A percentile compares a stretch with the other conserved stretches of the same genome.
These are phyloP conservation scores for Arizona elegans DNA, from an alignment of 2,113 vertebrate genomes.

Conservation along the genomic window DNA sequence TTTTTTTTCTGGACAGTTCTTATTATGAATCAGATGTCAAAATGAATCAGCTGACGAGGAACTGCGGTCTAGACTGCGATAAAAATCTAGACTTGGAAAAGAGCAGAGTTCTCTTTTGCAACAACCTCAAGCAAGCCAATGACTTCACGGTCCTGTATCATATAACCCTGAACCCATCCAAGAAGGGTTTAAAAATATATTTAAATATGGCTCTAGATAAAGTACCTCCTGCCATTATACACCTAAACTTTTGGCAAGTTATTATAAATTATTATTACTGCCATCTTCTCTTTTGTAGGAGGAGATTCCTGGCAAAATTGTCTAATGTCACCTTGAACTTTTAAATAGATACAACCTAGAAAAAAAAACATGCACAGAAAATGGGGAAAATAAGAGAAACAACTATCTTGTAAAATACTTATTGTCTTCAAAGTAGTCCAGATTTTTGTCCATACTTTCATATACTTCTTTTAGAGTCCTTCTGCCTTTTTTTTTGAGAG, in stretches of 20 bases:
- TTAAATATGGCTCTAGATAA: not conserved
- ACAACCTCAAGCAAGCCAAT: not conserved
- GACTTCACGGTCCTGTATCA: not conserved
- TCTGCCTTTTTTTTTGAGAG: not conserved
- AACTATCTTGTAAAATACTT: not conserved
- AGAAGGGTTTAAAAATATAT: not conserved
- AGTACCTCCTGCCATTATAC: not conserved
- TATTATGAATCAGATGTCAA: not conserved
- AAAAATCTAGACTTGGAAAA: slow-evolving; percentile 21
- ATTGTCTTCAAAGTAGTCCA: not conserved
- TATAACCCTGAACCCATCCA: not conserved
- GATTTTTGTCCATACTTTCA: not conserved
- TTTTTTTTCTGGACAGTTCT: not conserved
- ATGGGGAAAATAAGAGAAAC: not conserved
- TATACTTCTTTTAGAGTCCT: not conserved
- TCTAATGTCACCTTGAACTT: not conserved
- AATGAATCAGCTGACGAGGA: not conserved
- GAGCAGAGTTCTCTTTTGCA: not conserved
- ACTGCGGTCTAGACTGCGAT: not conserved
- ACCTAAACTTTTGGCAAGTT: not conserved
- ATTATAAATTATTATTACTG: not conserved
- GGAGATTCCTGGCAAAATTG: not conserved
- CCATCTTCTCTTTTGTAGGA: not conserved
- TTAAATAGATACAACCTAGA: not conserved
- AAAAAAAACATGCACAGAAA: not conserved